Evolutionary conservation across 2,888 invertebrate species (phyloP).

Genomic region (Masnerella sp.): DNA sequence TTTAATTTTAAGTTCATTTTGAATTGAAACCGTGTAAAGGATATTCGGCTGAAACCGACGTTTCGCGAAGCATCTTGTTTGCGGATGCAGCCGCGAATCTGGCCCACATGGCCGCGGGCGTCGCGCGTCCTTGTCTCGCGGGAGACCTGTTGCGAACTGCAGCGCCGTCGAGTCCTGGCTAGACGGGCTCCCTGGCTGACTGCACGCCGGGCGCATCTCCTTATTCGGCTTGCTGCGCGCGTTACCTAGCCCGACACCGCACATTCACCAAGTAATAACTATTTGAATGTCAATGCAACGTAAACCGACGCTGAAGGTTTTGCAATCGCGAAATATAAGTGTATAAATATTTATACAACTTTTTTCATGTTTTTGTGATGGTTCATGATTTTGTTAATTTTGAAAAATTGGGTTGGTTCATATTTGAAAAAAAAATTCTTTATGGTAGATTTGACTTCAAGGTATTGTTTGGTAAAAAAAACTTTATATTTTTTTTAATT

Average conservation of each 20-base stretch:
- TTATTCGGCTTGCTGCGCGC: constrained; percentile 58
- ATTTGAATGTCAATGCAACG: constrained; percentile 34
- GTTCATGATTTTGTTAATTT: no score
- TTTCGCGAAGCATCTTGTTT: constrained; percentile 45
- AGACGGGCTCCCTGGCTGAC: constrained; percentile 63
- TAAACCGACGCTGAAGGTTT: no score
- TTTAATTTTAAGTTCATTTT: no score
- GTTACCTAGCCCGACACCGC: no score
- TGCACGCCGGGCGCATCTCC: constrained; percentile 69
- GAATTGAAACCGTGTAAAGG: constrained; percentile 25
- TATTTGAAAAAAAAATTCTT: no score
- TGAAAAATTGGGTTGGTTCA: no score
- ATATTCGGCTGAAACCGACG: constrained; percentile 49
- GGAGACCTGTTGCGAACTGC: constrained; percentile 75
- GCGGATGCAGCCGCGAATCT: constrained; percentile 20
- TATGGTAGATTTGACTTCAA: no score
- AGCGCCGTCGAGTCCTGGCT: constrained; percentile 72
- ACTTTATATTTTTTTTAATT: no score
- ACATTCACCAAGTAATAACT: constrained; percentile 20
- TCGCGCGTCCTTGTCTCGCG: constrained; percentile 23
- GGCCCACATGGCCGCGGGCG: constrained; percentile 4
- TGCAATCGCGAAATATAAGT: no score
- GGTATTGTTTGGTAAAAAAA: no score
- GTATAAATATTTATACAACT: neutral
- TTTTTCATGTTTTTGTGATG: no score